Percentiles rank a stretch among this genome's conserved stretches.
phyloP scores from a whole-genome alignment of 2,113 vertebrate genomes.

The Poicephalus gulielmi region DNA sequence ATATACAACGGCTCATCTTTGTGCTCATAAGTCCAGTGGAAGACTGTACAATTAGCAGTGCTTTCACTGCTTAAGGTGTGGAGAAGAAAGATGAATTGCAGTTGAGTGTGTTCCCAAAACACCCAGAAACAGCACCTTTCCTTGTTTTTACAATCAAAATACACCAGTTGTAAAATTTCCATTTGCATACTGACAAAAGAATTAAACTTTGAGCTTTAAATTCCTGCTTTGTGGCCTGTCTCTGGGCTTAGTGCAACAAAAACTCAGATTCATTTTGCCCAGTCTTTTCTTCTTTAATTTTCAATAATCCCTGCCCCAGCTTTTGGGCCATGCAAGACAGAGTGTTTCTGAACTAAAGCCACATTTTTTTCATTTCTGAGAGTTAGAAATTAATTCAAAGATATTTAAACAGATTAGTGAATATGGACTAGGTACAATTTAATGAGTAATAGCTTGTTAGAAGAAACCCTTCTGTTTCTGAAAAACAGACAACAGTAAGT shows the following conservation, averaged over 20 bases:
- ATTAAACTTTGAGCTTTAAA: not conserved
- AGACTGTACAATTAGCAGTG: not conserved
- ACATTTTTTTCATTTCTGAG: not conserved
- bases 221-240: not conserved
- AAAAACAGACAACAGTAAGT: not conserved
- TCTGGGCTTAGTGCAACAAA: not conserved
- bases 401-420: not conserved
- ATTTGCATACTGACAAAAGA: not conserved
- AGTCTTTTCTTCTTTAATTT: not conserved
- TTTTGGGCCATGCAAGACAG: constrained; percentile 4
- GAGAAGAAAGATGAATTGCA: not conserved
- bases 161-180: not conserved
- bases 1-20: not conserved
- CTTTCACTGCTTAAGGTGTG: not conserved
- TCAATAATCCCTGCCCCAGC: not conserved
- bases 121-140: not conserved
- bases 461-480: constrained; percentile 5
- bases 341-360: constrained; percentile 11
- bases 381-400: constrained; percentile 2
- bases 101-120: not conserved
- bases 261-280: not conserved
- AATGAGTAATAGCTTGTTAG: not conserved
- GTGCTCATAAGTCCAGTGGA: not conserved
- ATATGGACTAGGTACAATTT: not conserved
- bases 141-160: not conserved